These are phyloP conservation scores for Puffinus mauretanicus DNA, from an alignment of 2,113 vertebrate species.

Conservation along the genomic window DNA sequence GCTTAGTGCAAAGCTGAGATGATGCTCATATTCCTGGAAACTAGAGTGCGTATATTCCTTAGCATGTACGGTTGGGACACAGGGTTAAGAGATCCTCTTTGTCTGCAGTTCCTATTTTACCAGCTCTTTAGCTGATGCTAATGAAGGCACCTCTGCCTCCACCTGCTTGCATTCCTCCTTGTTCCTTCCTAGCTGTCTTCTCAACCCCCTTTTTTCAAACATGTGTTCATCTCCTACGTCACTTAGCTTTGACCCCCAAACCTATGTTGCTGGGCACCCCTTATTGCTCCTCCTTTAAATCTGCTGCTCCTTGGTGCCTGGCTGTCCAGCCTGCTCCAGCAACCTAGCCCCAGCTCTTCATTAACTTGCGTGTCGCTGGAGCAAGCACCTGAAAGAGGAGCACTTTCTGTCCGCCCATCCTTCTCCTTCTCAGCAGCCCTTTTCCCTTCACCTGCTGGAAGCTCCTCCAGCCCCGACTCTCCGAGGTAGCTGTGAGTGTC, in stretches of 20 bases:
- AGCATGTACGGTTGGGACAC: accelerated
- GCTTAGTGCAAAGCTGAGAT: background rate
- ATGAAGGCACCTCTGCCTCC: background rate
- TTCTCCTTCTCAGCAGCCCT: background rate
- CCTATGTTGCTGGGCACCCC: background rate
- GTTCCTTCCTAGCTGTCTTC: background rate
- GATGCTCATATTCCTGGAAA: background rate
- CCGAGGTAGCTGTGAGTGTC: accelerated
- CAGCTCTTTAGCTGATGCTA: background rate
- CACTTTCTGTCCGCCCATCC: no score
- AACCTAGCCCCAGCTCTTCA: background rate
- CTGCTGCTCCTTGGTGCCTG: background rate
- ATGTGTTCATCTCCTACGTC: background rate
- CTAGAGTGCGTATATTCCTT: background rate
- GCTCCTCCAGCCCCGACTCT: background rate
- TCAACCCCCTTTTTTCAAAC: background rate
- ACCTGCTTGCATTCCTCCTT: background rate
- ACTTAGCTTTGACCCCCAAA: background rate
- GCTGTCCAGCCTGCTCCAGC: background rate
- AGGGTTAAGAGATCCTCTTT: background rate
- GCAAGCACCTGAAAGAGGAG: background rate
- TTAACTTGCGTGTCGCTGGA: accelerated
- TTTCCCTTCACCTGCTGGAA: background rate
- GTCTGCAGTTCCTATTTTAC: background rate
- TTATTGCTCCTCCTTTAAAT: background rate